Evolutionary conservation across 1,140 invertebrate genomes (phyloP).

Genomic region (Drosophila kepulauana): DNA sequence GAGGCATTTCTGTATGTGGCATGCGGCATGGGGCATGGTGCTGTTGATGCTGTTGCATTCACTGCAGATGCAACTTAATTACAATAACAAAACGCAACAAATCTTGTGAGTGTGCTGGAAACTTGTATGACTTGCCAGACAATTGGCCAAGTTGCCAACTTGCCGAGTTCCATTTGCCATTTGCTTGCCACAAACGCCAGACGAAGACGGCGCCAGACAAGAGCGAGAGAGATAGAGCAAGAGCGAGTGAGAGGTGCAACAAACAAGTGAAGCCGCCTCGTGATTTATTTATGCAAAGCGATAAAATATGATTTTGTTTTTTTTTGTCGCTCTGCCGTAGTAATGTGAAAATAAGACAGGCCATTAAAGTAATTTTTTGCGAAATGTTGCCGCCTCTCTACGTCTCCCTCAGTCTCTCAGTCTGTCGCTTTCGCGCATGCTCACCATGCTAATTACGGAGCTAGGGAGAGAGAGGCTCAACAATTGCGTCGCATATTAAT

Average conservation of each 20-base stretch:
- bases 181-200: constrained; percentile 8
- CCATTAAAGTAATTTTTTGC: constrained; percentile 45
- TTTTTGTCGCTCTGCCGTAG: constrained; percentile 34
- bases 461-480: constrained; percentile 23
- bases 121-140: constrained; percentile 66
- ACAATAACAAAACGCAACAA: constrained; percentile 70
- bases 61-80: constrained; percentile 77
- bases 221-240: background rate
- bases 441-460: constrained; percentile 71
- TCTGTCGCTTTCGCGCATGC: constrained; percentile 35
- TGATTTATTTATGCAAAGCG: constrained; percentile 79
- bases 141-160: constrained; percentile 65
- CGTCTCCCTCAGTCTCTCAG: constrained; percentile 10
- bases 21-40: constrained; percentile 6
- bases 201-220: constrained; percentile 64
- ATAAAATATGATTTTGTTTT: constrained; percentile 78
- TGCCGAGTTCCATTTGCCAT: constrained; percentile 31
- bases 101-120: constrained; percentile 50
- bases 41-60: constrained; percentile 29
- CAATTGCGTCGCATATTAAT: constrained; percentile 79
- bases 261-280: constrained; percentile 53
- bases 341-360: constrained; percentile 52
- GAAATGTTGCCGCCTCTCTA: constrained; percentile 5
- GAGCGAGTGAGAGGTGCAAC: constrained; percentile 27
- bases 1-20: constrained; percentile 32